These are phyloP conservation scores for Drosophila sulfurigaster DNA, from an alignment of 1,140 invertebrate species.

Conservation along the genomic window DNA sequence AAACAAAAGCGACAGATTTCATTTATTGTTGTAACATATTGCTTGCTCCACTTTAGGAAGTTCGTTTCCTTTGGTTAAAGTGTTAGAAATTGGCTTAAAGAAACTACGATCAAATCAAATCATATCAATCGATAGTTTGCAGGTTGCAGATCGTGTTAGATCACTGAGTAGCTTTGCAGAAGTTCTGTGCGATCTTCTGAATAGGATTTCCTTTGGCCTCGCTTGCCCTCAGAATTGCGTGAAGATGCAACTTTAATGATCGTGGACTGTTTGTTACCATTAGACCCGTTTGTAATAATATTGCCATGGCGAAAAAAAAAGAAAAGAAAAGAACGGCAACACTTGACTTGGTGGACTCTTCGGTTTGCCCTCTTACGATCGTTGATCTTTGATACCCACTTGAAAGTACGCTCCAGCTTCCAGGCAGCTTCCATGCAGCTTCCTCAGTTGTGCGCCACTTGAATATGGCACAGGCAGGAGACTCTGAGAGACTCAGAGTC, in stretches of 20 bases:
- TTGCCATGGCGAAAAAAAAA: not conserved
- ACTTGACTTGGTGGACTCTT: conserved; percentile 31
- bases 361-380: conserved; percentile 46
- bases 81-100: conserved; percentile 4
- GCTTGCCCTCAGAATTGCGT: not conserved
- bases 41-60: conserved; percentile 1
- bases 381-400: conserved; percentile 77
- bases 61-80: not conserved
- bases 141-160: not conserved
- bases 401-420: conserved; percentile 23
- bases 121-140: not conserved
- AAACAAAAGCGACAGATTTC: not conserved
- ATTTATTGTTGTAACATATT: not conserved
- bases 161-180: conserved; percentile 3
- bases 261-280: conserved; percentile 26
- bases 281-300: conserved; percentile 38
- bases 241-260: conserved; percentile 10
- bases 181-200: not conserved
- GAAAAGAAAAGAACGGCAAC: conserved; percentile 2
- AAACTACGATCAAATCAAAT: not conserved
- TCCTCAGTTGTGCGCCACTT: conserved; percentile 63
- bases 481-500: not conserved
- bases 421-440: conserved; percentile 49
- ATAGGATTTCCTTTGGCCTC: not conserved
- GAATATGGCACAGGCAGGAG: not conserved